phyloP scores from a whole-genome alignment of 2,797 vertebrate species.

The Anomalospiza imberbis region DNA sequence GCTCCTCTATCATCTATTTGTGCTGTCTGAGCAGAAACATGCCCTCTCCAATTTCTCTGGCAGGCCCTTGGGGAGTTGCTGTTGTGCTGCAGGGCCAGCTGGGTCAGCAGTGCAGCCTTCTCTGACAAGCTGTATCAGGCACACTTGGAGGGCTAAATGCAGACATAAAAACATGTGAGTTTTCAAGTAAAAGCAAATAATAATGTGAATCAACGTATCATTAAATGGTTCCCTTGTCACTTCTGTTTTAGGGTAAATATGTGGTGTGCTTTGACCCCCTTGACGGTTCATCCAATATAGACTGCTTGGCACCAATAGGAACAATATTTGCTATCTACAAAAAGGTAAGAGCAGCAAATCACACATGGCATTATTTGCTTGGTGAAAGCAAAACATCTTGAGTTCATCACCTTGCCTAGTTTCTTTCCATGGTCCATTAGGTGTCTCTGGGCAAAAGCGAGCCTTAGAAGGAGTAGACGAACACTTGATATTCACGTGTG shows the following conservation, averaged over 20 bases:
- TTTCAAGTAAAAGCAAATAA: not conserved
- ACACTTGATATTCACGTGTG: accelerated
- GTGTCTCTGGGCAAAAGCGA: not conserved
- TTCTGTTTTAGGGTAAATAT: slow-evolving; percentile 87
- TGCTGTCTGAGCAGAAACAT: not conserved
- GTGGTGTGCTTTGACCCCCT: slow-evolving; percentile 96
- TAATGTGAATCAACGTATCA: accelerated
- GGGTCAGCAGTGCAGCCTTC: not conserved
- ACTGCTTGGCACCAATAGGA: slow-evolving; percentile 94
- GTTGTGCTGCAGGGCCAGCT: not conserved
- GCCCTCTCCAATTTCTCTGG: not conserved
- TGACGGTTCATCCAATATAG: slow-evolving; percentile 98
- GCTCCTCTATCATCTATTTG: not conserved
- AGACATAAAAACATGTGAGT: not conserved
- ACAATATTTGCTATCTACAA: slow-evolving; percentile 97
- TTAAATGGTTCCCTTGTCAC: not conserved
- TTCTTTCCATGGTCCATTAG: not conserved
- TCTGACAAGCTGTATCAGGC: not conserved
- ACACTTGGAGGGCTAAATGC: accelerated
- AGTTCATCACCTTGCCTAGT: not conserved
- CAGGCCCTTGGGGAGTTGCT: not conserved
- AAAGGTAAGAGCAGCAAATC: slow-evolving; percentile 77
- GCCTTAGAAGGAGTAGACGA: not conserved
- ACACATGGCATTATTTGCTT: not conserved
- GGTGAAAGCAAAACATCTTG: not conserved